Base-by-base conservation (phyloP, 2,888 invertebrate genomes). In the Lithophane semibrunnea region DNA sequence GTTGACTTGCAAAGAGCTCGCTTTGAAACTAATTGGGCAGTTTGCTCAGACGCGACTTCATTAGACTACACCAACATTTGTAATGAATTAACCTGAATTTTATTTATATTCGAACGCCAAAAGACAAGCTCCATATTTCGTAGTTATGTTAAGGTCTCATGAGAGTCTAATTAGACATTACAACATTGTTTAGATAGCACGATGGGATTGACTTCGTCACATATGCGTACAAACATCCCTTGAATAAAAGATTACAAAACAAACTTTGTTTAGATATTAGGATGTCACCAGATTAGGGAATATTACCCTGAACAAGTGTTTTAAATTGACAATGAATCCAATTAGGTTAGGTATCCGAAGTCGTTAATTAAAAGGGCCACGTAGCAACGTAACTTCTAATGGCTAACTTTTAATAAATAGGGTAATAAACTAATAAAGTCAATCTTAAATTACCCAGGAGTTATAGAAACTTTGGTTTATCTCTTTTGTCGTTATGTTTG, bases 1-100 rank as follows among this genome's bases (percentile, higher is more conserved):
- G 81, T 76, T 71, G 61, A 60, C 56, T 61, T 60, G 68, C 44
- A 44, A 60, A 12, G 61, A 65, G 49, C 60, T 73, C 47, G 72
- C 56, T 58, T 72, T 68, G 54, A 56, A 74, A 65, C 73, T 77
- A 75, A 80, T 77, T 85, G 72, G 69, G 21, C 86, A 79, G 82
- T 81, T 81, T 68, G 63, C 52, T 80, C 75, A 68, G 74, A 66
- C 29, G 64, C 52, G 47, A 77, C 77, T 72, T 81, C 77, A 73
- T 86, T 86, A 86, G 44, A 65, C 54, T 83, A 71, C 52, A 74
- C 58, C 54, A 74, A 72, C 60, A 73, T 75, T 84, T 69, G 66
- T 54, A 83, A 58, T 73, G 44, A 63, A 73, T 75, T 79, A 70
- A 42, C 69, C 70, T 66, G n/a, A 18, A 24, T 72, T 68, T 68